Percentiles rank a stretch among this genome's conserved stretches.
phyloP scores from a whole-genome alignment of 1,140 invertebrate species.

The Brachionus koreanus region DNA sequence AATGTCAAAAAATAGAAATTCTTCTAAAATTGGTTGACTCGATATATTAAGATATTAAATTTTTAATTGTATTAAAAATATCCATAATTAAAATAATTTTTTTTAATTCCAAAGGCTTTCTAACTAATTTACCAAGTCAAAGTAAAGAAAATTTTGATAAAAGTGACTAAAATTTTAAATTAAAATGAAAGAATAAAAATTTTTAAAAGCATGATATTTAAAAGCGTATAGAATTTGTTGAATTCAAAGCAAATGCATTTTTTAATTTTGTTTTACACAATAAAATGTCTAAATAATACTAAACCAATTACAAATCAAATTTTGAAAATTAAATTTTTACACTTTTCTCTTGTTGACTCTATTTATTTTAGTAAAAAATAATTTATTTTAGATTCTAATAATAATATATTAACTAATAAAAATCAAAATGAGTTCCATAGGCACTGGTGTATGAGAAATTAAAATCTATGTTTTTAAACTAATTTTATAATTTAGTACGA shows the following conservation, averaged over 20 bases:
- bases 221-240: not conserved
- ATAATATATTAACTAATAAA: not conserved
- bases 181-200: not conserved
- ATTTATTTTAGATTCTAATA: not conserved
- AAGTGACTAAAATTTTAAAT: not conserved
- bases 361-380: not conserved
- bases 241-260: not conserved
- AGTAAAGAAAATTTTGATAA: not conserved
- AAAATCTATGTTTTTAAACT: not conserved
- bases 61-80: too few relatives aligned
- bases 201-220: not conserved
- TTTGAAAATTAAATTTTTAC: conserved; percentile 25
- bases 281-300: not conserved
- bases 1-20: too few relatives aligned
- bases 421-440: conserved; percentile 43
- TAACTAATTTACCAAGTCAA: not conserved
- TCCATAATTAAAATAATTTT: too few relatives aligned
- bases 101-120: too few relatives aligned
- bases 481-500: conserved; percentile 71
- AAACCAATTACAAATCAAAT: conserved; percentile 32
- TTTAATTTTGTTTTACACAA: conserved; percentile 16
- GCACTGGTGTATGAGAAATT: conserved; percentile 30
- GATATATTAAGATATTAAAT: too few relatives aligned
- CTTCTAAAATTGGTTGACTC: too few relatives aligned
- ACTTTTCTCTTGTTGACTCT: not conserved